Evolutionary conservation across 2,888 invertebrate genomes (phyloP).

Genomic region (Salticus scenicus): DNA sequence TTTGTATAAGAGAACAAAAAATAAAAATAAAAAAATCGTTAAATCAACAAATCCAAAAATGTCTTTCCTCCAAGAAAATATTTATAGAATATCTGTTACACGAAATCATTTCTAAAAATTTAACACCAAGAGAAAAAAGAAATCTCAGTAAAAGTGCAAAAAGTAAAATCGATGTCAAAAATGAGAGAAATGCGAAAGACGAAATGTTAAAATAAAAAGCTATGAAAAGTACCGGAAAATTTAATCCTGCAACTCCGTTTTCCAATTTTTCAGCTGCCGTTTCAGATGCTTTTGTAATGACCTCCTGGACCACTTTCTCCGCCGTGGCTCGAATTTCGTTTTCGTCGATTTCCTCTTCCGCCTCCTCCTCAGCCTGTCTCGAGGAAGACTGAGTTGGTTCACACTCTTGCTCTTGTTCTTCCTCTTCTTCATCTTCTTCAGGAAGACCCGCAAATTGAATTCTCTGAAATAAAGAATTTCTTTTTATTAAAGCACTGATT

Average conservation of each 20-base stretch:
- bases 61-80: too few species aligned
- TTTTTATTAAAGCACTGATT: too few species aligned
- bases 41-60: too few species aligned
- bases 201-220: not conserved
- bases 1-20: too few species aligned
- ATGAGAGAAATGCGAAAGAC: not conserved
- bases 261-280: slow-evolving; percentile 25
- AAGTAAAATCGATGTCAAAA: too few species aligned
- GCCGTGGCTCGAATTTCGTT: slow-evolving; percentile 35
- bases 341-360: slow-evolving; percentile 22
- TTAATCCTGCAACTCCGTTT: not conserved
- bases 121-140: too few species aligned
- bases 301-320: slow-evolving; percentile 53
- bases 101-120: too few species aligned
- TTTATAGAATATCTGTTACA: too few species aligned
- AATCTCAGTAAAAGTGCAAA: too few species aligned
- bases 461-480: slow-evolving; percentile 17
- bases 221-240: slow-evolving; percentile 56
- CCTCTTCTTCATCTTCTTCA: slow-evolving; percentile 40
- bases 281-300: slow-evolving; percentile 43
- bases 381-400: not conserved
- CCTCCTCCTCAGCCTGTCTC: not conserved
- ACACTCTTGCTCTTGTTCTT: not conserved
- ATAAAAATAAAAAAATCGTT: too few species aligned
- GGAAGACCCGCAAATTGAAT: slow-evolving; percentile 41